Evolutionary conservation across 2,888 invertebrate species (phyloP), one percentile per base, ranked within the genome.

Genomic region (Vannuccia rotundouncinata): DNA sequence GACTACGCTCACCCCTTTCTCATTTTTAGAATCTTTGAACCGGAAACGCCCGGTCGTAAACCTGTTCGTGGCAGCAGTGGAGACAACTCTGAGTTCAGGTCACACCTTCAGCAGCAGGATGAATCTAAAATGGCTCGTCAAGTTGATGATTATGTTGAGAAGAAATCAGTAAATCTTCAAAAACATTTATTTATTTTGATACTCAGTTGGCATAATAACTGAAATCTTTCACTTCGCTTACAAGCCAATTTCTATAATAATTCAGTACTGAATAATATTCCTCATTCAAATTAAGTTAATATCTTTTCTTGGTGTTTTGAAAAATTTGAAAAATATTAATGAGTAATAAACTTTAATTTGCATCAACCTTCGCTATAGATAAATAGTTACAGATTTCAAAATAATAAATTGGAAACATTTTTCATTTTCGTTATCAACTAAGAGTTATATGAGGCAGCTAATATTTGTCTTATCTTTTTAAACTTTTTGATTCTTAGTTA

Each of bases 21-120:
- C n/a, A n/a, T n/a, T n/a, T n/a, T n/a, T n/a, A 66, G 66, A 66
- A 66, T 66, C 2, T 66, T 66, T 66, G 10, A 66, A 2, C 66
- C 66, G 22, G 66, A 66, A 66, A 13, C 66, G 25, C 66, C 66
- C 66, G 66, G 66, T 22, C 5, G 66, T 5, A 66, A 66, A 22
- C 45, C 45, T 17, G 17, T 5, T 45, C 45, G 45, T 45, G 25
- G 5, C 25, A 22, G 66, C 10, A 27, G 10, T 13, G 66, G 66
- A 2, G 66, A 66, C 25, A 66, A 66, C 25, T 13, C 10, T 5
- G 66, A 66, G 25, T 66, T 13, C 25, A 5, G 22, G 5, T 66
- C 66, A 13, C 22, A 13, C 25, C 66, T 66, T 5, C 66, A 66
- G 22, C 17, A 66, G 22, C 2, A 66, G 25, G 22, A 22, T 22